phyloP scores from a whole-genome alignment of 1,140 invertebrate genomes.

The Lerema accius region DNA sequence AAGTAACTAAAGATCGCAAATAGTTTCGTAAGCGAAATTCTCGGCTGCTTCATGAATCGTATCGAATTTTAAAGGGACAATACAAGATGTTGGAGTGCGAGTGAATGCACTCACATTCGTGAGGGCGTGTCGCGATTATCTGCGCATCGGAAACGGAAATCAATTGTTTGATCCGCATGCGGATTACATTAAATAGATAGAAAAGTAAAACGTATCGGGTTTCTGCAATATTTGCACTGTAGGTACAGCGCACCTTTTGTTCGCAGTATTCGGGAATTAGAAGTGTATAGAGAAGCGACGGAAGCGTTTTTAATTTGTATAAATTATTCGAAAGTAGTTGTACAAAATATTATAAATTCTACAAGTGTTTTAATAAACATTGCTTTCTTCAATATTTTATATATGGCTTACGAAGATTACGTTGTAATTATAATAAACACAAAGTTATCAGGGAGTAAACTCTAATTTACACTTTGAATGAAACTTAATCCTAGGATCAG shows the following conservation, averaged over 20 bases:
- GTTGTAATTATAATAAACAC: too few species aligned
- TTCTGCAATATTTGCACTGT: slow-evolving; percentile 47
- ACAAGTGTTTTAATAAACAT: too few species aligned
- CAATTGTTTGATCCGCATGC: slow-evolving; percentile 63
- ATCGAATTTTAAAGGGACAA: neutral
- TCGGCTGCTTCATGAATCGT: neutral
- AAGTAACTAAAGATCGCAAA: too few species aligned
- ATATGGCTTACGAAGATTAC: too few species aligned
- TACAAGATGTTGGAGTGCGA: slow-evolving; percentile 21
- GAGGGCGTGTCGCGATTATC: slow-evolving; percentile 67
- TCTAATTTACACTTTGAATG: too few species aligned
- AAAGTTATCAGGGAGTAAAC: too few species aligned
- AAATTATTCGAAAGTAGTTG: too few species aligned
- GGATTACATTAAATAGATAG: slow-evolving; percentile 52
- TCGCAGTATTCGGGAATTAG: neutral
- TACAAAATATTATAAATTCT: too few species aligned
- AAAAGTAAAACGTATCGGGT: slow-evolving; percentile 69
- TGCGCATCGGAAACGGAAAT: slow-evolving; percentile 72
- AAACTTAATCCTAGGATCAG: too few species aligned
- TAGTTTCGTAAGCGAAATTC: too few species aligned
- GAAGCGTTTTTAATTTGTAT: too few species aligned
- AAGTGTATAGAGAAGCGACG: neutral
- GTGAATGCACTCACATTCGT: slow-evolving; percentile 42
- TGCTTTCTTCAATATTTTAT: too few species aligned
- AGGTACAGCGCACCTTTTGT: slow-evolving; percentile 22